Base-by-base conservation (phyloP, 1,140 invertebrate species). In the Zaprionus gabonicus region DNA sequence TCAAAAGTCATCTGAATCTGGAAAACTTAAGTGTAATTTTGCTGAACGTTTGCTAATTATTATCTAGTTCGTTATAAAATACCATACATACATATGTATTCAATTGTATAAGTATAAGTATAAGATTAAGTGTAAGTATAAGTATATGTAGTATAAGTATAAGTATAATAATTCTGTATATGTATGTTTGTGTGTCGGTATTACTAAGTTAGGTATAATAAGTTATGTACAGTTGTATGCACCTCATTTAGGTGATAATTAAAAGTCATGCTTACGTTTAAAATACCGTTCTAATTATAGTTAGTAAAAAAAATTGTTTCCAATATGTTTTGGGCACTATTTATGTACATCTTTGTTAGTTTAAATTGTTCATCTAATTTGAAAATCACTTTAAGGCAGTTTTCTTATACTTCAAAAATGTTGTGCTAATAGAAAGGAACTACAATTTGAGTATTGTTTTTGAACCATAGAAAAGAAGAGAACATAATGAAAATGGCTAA, bases 351-450 rank as follows among this genome's bases (percentile, higher is more conserved):
- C 82, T 81, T 58, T 77, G 59, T 81, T 70, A 58, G 78, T 80
- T 71, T 81, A 55, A 70, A 74, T 85, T 69, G 75, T 71, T 76
- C 75, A 69, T 84, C 67, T 82, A 72, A 81, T 70, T 84, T 59
- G 78, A 84, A 87, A 87, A 81, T 87, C 83, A 87, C 84, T 84
- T 87, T 87, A 87, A 87, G 84, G 84, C 84, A 87, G 83, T 87
- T 87, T 80, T 87, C 80, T 82, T 87, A 77, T 62, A 59, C 38
- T 63, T 68, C 63, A 77, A 77, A 73, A 72, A 66, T 72, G 36
- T 69, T 74, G 74, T 72, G 69, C 70, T 83, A 72, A 77, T 59
- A 71, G 53, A 72, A 80, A 68, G 62, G 62, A 76, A 72, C 74
- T 76, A 76, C 68, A 59, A 53, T 65, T 36, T 64, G 25, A 53